Conservation (phyloP, 2,797 vertebrate species). For the Ceyx erithaca region DNA sequence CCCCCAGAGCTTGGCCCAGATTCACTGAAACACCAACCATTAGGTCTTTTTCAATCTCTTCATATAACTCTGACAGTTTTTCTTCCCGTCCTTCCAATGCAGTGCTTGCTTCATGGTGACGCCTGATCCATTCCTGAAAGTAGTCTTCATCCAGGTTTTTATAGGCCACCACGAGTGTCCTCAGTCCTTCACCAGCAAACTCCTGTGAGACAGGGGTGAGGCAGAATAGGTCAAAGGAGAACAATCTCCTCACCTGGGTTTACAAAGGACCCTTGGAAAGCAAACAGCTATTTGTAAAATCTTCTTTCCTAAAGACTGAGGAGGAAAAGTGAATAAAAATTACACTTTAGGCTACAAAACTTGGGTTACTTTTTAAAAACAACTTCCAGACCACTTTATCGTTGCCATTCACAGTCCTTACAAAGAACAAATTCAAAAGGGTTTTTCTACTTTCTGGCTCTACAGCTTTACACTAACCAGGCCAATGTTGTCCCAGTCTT, state of each 20-base stretch:
- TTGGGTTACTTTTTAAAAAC: background rate
- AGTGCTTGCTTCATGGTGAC: conserved; percentile 85
- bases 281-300: background rate
- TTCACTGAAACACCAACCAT: conserved; percentile 74
- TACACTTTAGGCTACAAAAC: background rate
- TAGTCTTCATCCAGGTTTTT: conserved; percentile 84
- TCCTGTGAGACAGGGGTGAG: conserved; percentile 77
- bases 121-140: conserved; percentile 82
- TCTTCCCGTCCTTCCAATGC: conserved; percentile 84
- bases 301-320: background rate
- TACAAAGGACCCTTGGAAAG: background rate
- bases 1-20: conserved; percentile 27
- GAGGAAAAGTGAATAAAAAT: background rate
- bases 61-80: conserved; percentile 84
- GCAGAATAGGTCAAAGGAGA: background rate
- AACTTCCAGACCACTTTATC: background rate
- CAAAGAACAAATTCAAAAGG: background rate
- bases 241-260: background rate
- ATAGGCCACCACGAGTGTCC: conserved; percentile 90
- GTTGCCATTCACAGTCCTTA: background rate
- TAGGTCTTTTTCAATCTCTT: conserved; percentile 91
- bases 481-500: no score
- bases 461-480: background rate
- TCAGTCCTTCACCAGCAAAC: conserved; percentile 92
- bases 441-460: background rate